A percentile compares a stretch with the other conserved stretches of the same genome.
phyloP scores from a whole-genome alignment of 2,797 vertebrate genomes.

The Eleutherodactylus coqui region DNA sequence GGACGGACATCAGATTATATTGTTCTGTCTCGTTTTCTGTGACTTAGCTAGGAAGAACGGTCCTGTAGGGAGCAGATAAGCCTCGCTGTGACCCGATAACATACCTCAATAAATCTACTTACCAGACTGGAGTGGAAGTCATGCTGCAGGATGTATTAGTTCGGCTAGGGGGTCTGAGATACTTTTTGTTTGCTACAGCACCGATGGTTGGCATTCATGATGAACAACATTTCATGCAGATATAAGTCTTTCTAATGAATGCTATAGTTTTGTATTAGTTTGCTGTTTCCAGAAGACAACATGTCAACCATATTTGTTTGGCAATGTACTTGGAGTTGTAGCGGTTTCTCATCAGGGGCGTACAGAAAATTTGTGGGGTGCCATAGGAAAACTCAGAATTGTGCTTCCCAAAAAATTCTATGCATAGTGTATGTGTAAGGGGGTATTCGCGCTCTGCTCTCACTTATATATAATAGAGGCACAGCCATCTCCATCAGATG shows the following conservation, averaged over 20 bases:
- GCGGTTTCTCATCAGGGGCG: too few species aligned
- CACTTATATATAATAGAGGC: too few species aligned
- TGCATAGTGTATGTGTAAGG: too few species aligned
- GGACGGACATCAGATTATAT: background rate
- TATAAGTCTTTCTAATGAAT: background rate
- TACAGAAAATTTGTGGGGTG: too few species aligned
- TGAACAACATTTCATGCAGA: background rate
- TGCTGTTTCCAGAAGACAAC: background rate
- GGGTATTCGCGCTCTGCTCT: too few species aligned
- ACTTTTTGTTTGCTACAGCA: background rate
- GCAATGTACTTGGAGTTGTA: too few species aligned
- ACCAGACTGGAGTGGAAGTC: background rate
- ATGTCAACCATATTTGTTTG: too few species aligned
- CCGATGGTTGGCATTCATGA: background rate
- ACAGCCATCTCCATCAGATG: too few species aligned
- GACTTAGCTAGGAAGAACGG: background rate
- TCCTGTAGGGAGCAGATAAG: slow-evolving; percentile 3
- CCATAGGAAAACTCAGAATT: too few species aligned
- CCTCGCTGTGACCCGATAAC: slow-evolving; percentile 17
- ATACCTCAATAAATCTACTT: slow-evolving; percentile 10
- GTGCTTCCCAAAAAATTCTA: too few species aligned
- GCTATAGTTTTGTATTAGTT: background rate
- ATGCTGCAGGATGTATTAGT: background rate
- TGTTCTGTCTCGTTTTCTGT: background rate
- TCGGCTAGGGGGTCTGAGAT: background rate